Evolutionary conservation across 2,797 vertebrate species (phyloP).

Genomic region (Dromococcyx pavoninus): DNA sequence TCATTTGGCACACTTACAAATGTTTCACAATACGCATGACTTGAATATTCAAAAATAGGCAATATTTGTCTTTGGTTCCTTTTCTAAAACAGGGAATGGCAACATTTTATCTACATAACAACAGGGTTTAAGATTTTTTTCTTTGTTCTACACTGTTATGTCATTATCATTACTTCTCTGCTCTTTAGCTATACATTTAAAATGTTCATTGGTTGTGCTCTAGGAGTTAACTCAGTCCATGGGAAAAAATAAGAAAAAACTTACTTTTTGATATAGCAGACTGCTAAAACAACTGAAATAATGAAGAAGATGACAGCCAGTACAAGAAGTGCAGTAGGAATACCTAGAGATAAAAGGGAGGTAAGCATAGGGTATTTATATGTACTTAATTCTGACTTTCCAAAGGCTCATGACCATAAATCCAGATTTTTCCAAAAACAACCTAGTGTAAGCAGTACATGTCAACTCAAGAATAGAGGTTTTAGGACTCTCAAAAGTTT

Average conservation of each 20-base stretch:
- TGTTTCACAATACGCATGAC: neutral
- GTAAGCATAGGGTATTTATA: neutral
- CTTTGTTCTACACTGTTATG: neutral
- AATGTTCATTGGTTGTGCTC: neutral
- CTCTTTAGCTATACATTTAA: neutral
- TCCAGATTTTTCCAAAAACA: neutral
- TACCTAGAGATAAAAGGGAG: constrained; percentile 57
- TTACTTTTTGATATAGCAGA: constrained; percentile 80
- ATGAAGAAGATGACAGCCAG: constrained; percentile 76
- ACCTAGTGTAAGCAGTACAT: neutral
- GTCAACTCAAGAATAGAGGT: neutral
- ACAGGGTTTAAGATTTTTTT: neutral
- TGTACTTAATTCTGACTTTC: neutral
- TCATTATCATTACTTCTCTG: neutral
- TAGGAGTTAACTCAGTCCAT: neutral
- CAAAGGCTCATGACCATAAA: neutral
- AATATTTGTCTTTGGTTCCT: neutral
- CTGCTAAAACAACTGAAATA: constrained; percentile 69
- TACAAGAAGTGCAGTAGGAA: constrained; percentile 76
- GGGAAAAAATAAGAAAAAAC: neutral
- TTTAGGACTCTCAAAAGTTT: neutral
- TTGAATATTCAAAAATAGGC: neutral
- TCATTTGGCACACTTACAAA: neutral
- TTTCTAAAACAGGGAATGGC: neutral
- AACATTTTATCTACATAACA: neutral